Evolutionary conservation across 92 coral and sea anemone genomes (phyloP).

Genomic region (Ricordea florida): DNA sequence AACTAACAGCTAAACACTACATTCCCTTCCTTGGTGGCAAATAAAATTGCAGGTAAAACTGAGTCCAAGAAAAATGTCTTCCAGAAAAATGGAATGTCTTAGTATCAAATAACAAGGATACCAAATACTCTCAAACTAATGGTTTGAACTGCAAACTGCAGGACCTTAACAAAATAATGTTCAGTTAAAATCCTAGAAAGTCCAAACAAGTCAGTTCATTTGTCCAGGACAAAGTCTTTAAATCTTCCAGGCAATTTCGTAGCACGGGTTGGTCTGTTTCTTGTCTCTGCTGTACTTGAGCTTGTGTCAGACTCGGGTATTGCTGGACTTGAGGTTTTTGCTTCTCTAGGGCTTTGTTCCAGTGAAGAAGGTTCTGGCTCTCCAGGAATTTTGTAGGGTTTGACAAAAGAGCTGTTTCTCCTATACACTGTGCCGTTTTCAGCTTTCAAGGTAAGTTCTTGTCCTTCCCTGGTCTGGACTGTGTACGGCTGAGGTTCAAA

Average conservation of each 20-base stretch:
- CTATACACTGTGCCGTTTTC: constrained; percentile 10
- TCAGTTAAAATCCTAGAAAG: not conserved
- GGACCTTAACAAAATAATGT: not conserved
- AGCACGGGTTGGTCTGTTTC: constrained; percentile 8
- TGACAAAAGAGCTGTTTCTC: constrained; percentile 51
- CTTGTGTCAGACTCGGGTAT: not conserved
- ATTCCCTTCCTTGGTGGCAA: too few species aligned
- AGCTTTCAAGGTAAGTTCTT: constrained; percentile 25
- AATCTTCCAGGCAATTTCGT: not conserved
- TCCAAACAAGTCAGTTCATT: not conserved
- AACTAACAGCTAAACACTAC: too few species aligned
- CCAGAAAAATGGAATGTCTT: too few species aligned
- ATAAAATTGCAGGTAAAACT: not conserved
- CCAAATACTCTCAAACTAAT: not conserved
- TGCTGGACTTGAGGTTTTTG: not conserved
- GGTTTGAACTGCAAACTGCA: constrained; percentile 5
- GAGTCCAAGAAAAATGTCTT: not conserved
- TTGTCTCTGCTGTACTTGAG: constrained; percentile 1
- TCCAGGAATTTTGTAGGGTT: constrained; percentile 22
- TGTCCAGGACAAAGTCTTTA: constrained; percentile 25
- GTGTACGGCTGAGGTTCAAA: constrained; percentile 54
- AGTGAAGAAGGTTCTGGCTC: not conserved
- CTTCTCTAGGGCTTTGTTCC: not conserved
- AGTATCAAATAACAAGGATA: not conserved
- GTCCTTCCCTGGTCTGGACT: constrained; percentile 49